Evolutionary conservation across 2,888 invertebrate genomes (phyloP).

Genomic region (Druceiella hillmani): DNA sequence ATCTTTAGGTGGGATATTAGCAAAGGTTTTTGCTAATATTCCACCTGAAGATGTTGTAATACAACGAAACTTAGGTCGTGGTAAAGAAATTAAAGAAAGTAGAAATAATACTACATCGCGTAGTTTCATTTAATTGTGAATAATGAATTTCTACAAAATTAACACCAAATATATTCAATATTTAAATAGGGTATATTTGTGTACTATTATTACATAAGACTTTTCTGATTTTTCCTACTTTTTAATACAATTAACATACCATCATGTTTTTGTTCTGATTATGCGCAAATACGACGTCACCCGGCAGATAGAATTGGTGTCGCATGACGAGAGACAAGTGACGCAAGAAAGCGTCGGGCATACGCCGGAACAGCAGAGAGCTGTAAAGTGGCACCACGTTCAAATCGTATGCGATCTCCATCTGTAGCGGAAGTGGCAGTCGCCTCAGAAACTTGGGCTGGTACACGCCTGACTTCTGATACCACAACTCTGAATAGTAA

Average conservation of each 20-base stretch:
- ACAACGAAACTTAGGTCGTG: no score
- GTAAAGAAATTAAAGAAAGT: no score
- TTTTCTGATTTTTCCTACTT: no score
- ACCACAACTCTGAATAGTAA: constrained; percentile 51
- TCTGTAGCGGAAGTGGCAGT: constrained; percentile 45
- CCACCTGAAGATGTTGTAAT: no score
- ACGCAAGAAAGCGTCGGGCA: constrained; percentile 49
- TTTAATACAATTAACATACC: constrained; percentile 35
- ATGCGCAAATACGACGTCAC: constrained; percentile 47
- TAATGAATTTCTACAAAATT: no score
- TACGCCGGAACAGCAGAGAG: constrained; percentile 47
- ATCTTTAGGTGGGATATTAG: no score
- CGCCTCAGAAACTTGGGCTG: constrained; percentile 38
- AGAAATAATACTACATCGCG: no score
- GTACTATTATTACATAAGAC: no score
- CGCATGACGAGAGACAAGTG: constrained; percentile 47
- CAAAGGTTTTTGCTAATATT: no score
- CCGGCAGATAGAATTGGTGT: constrained; percentile 49
- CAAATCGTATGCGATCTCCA: constrained; percentile 49
- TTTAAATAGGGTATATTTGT: no score
- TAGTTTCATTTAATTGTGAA: no score
- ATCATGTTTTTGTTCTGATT: constrained; percentile 49
- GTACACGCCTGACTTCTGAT: constrained; percentile 47
- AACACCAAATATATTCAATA: no score
- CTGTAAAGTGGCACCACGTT: constrained; percentile 48